These are phyloP conservation scores for Hypselothyrea guttata DNA, from an alignment of 2,888 invertebrate species.

Conservation along the genomic window DNA sequence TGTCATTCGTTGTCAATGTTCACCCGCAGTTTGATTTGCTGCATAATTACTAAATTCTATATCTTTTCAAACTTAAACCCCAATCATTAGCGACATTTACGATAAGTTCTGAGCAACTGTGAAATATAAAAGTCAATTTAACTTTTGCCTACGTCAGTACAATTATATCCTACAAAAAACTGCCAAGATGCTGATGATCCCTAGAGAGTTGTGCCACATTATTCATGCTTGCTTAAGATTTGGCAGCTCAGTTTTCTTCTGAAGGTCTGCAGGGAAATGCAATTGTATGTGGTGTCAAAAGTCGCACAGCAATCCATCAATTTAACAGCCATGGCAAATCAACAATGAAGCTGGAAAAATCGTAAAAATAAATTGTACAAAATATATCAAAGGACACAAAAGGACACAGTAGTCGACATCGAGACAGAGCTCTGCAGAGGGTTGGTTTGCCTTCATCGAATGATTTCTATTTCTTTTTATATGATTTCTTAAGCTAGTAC, in stretches of 20 bases:
- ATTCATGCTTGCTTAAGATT: conserved; percentile 56
- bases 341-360: conserved; percentile 49
- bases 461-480: conserved; percentile 32
- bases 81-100: conserved; percentile 30
- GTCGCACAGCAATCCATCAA: conserved; percentile 81
- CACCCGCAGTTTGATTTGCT: conserved; percentile 26
- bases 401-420: conserved; percentile 43
- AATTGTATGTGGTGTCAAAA: conserved; percentile 77
- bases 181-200: neutral
- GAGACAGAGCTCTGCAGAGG: conserved; percentile 49
- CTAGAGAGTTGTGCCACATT: conserved; percentile 32
- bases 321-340: conserved; percentile 73
- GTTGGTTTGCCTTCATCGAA: conserved; percentile 21
- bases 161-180: neutral
- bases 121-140: conserved; percentile 33
- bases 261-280: conserved; percentile 37
- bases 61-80: conserved; percentile 16
- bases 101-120: conserved; percentile 27
- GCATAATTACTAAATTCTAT: neutral
- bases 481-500: conserved; percentile 36
- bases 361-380: conserved; percentile 58
- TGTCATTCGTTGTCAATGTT: conserved; percentile 6
- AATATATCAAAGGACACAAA: conserved; percentile 55
- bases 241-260: conserved; percentile 26
- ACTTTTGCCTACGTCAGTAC: conserved; percentile 13